These are phyloP conservation scores for Callipepla californica DNA, from an alignment of 2,113 vertebrate species.

Conservation along the genomic window DNA sequence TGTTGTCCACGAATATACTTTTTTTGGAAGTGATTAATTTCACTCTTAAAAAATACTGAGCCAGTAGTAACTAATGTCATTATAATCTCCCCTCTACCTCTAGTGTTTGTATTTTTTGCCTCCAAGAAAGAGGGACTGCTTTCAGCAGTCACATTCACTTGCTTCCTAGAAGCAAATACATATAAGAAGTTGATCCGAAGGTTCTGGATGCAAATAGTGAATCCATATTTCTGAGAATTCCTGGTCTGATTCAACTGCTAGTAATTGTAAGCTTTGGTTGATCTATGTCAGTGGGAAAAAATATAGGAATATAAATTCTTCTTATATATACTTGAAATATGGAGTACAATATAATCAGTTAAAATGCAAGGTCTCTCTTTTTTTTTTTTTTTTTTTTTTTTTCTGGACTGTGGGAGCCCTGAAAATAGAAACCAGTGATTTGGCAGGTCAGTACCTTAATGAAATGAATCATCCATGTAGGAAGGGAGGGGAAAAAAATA, in stretches of 20 bases:
- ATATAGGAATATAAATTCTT: not conserved
- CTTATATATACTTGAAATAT: not conserved
- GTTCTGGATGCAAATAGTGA: not conserved
- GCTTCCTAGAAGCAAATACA: not conserved
- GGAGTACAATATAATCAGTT: not conserved
- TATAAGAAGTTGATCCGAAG: not conserved
- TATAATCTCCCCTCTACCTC: not conserved
- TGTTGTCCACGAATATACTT: not conserved
- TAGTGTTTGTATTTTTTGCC: not conserved
- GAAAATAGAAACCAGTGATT: not conserved
- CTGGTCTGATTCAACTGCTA: not conserved
- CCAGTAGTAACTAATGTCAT: not conserved
- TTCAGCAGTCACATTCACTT: accelerated
- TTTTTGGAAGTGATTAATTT: not conserved
- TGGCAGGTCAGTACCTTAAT: not conserved
- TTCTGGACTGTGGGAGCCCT: not conserved
- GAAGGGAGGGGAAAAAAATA: not conserved
- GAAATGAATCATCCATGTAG: not conserved
- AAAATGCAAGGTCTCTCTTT: not conserved
- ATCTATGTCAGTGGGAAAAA: not conserved
- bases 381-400: conserved; percentile 9
- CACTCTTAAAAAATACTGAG: not conserved
- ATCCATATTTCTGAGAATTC: not conserved
- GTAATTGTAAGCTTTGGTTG: not conserved
- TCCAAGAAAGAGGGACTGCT: not conserved